Conservation (phyloP, 2,888 invertebrate species). For the Troides helena region DNA sequence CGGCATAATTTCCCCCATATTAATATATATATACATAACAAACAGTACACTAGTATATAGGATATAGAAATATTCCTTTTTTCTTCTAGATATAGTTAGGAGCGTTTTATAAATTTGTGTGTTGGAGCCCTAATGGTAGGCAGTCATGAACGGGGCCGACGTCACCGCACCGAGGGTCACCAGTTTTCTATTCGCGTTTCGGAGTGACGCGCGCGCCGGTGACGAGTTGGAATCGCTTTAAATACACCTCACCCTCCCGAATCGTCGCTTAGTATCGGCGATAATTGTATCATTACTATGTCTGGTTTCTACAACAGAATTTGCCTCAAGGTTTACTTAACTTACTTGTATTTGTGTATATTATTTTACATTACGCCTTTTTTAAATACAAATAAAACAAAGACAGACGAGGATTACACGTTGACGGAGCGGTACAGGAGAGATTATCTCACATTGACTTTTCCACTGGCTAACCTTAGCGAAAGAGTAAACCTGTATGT, state of each 20-base stretch:
- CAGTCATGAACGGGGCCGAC: slow-evolving; percentile 54
- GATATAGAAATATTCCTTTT: neutral
- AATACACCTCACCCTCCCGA: slow-evolving; percentile 46
- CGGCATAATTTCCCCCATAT: too few relatives aligned
- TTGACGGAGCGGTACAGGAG: too few relatives aligned
- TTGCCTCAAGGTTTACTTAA: too few relatives aligned
- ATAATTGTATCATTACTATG: slow-evolving; percentile 2
- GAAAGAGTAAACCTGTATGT: too few relatives aligned
- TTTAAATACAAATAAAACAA: too few relatives aligned
- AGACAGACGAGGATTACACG: too few relatives aligned
- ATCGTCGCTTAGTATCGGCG: slow-evolving; percentile 42
- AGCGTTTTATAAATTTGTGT: neutral
- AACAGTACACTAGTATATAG: neutral
- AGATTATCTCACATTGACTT: too few relatives aligned
- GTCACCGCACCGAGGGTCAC: slow-evolving; percentile 69
- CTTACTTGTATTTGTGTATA: too few relatives aligned
- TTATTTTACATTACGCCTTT: too few relatives aligned
- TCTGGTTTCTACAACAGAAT: neutral
- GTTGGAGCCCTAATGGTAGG: slow-evolving; percentile 46
- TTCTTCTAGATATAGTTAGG: neutral
- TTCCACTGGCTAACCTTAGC: too few relatives aligned
- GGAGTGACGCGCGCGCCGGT: slow-evolving; percentile 71
- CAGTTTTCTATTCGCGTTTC: slow-evolving; percentile 71
- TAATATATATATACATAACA: neutral
- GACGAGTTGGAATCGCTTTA: slow-evolving; percentile 59